These are phyloP conservation scores for Drosophila tani DNA, from an alignment of 1,140 invertebrate species.

Conservation along the genomic window DNA sequence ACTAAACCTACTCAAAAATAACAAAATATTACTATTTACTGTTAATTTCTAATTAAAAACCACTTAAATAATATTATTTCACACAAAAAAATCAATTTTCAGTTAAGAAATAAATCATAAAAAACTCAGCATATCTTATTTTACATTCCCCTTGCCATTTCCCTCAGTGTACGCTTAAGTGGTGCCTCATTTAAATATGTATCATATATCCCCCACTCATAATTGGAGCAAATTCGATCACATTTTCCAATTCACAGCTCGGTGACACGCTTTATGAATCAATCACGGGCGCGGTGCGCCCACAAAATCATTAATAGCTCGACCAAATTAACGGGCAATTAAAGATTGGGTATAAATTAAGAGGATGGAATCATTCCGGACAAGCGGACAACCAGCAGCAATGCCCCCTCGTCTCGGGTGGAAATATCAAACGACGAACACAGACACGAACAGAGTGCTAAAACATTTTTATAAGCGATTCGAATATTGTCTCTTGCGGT, in stretches of 20 bases:
- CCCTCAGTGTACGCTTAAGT: slow-evolving; percentile 42
- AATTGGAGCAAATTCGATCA: slow-evolving; percentile 45
- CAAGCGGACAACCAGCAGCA: neutral
- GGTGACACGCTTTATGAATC: slow-evolving; percentile 52
- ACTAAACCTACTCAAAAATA: too few species aligned
- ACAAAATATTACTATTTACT: too few species aligned
- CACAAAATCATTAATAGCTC: slow-evolving; percentile 50
- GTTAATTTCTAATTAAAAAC: too few species aligned
- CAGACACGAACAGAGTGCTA: slow-evolving; percentile 30
- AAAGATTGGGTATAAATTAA: slow-evolving; percentile 43
- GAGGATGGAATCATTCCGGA: slow-evolving; percentile 31
- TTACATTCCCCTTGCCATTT: neutral
- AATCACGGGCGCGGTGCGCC: slow-evolving; percentile 44
- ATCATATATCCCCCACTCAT: slow-evolving; percentile 20
- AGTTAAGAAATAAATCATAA: neutral
- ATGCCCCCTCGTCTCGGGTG: neutral
- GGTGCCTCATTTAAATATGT: slow-evolving; percentile 29
- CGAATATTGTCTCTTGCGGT: slow-evolving; percentile 63
- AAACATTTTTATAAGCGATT: slow-evolving; percentile 63
- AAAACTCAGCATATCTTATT: neutral
- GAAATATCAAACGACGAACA: slow-evolving; percentile 17
- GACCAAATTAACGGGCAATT: slow-evolving; percentile 55
- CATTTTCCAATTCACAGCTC: slow-evolving; percentile 34
- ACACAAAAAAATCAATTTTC: neutral
- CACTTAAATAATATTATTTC: neutral